Conservation (phyloP, 2,113 vertebrate genomes). For the Perca flavescens region DNA sequence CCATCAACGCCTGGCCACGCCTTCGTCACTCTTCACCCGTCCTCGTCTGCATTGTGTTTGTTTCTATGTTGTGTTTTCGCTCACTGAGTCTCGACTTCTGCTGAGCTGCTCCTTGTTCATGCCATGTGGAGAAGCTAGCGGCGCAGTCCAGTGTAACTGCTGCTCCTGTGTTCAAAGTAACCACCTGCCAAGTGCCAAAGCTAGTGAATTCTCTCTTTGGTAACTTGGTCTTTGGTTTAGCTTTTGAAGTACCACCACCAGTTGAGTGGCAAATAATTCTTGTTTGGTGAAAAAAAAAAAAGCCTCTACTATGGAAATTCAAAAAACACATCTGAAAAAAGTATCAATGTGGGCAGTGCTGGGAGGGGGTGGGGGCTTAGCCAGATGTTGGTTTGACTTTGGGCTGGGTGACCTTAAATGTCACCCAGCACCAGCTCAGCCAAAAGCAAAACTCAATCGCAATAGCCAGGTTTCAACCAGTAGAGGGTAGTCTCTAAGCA, state of each 20-base stretch:
- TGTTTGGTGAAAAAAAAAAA: too few species aligned
- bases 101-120: neutral
- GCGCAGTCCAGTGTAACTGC: neutral
- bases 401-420: too few species aligned
- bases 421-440: too few species aligned
- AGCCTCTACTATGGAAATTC: neutral
- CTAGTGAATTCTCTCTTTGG: neutral
- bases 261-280: neutral
- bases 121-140: neutral
- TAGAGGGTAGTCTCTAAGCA: too few species aligned
- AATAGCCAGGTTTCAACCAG: too few species aligned
- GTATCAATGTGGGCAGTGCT: too few species aligned
- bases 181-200: slow-evolving; percentile 18
- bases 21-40: neutral
- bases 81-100: neutral
- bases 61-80: neutral
- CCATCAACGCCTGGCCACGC: neutral
- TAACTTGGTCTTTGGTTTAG: neutral
- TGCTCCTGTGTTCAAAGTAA: neutral
- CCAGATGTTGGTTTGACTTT: too few species aligned
- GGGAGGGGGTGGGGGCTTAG: too few species aligned
- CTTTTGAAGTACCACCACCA: neutral
- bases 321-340: too few species aligned
- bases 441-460: too few species aligned
- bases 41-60: neutral